Conservation (phyloP, 2,113 vertebrate species). For the Cyanoderma ruficeps region DNA sequence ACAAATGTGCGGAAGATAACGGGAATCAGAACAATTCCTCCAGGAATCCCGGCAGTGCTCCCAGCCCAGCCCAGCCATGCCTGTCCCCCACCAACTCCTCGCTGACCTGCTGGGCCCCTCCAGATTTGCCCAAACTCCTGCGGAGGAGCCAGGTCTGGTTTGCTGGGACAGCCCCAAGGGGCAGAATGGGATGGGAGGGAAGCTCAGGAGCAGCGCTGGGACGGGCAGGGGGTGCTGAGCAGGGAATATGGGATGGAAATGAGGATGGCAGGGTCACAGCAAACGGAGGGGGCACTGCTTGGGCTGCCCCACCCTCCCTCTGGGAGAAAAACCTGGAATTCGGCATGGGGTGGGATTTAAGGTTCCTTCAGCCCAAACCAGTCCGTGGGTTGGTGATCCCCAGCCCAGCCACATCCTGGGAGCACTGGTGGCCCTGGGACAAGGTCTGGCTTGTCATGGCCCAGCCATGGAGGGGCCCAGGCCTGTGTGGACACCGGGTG, state of each 20-base stretch:
- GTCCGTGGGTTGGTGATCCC: neutral
- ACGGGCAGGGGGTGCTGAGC: neutral
- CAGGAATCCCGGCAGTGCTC: neutral
- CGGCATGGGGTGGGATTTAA: neutral
- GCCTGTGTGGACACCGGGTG: neutral
- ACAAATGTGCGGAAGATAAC: accelerated
- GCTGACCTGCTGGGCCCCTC: neutral
- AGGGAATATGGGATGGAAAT: neutral
- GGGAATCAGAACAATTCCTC: neutral
- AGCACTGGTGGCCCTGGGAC: neutral
- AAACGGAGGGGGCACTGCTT: neutral
- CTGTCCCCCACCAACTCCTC: neutral
- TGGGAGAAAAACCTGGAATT: neutral
- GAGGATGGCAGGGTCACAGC: neutral
- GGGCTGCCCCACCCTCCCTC: neutral
- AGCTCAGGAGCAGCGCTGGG: accelerated
- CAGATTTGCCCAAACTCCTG: neutral
- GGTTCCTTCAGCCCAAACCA: neutral
- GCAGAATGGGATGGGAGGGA: neutral
- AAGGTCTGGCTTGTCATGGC: neutral
- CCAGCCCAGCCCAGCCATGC: neutral
- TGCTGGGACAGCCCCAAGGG: accelerated
- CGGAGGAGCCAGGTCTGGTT: neutral
- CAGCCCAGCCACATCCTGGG: neutral
- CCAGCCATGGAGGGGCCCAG: neutral